phyloP scores from a whole-genome alignment of 2,888 invertebrate species.

The Xylota segnis region DNA sequence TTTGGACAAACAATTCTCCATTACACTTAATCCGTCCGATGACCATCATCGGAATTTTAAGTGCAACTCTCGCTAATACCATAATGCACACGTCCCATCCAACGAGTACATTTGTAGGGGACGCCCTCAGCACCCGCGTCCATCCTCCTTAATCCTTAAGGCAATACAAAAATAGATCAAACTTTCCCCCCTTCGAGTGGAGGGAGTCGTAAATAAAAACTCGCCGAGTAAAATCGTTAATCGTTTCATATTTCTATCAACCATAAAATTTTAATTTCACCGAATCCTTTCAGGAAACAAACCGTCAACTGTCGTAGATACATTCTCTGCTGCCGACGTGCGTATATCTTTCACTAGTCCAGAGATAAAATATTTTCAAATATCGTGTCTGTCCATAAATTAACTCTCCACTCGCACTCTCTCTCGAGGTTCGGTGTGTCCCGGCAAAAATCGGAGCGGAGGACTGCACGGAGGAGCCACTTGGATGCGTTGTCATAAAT shows the following conservation, averaged over 20 bases:
- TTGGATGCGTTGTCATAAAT: slow-evolving; percentile 73
- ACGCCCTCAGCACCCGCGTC: not conserved
- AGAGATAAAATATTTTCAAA: slow-evolving; percentile 69
- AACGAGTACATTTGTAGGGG: not conserved
- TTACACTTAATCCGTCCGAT: slow-evolving; percentile 29
- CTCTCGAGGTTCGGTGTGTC: not conserved
- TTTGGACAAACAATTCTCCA: slow-evolving; percentile 15
- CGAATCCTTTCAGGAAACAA: slow-evolving; percentile 73
- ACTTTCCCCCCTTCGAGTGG: not conserved
- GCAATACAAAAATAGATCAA: slow-evolving; percentile 50
- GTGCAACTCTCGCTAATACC: slow-evolving; percentile 43
- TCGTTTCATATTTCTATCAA: slow-evolving; percentile 76
- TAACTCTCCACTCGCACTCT: slow-evolving; percentile 21
- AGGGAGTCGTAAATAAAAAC: slow-evolving; percentile 64
- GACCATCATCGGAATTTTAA: slow-evolving; percentile 66
- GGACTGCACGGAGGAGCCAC: slow-evolving; percentile 27
- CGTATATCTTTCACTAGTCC: slow-evolving; percentile 50
- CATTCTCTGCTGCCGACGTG: slow-evolving; percentile 2
- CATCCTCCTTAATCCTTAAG: slow-evolving; percentile 15
- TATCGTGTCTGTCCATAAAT: slow-evolving; percentile 75
- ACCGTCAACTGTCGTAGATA: slow-evolving; percentile 20
- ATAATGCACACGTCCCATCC: slow-evolving; percentile 8
- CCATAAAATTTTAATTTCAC: slow-evolving; percentile 75
- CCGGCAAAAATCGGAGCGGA: slow-evolving; percentile 45
- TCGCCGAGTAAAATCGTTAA: slow-evolving; percentile 63